Base-by-base conservation (phyloP, 2,888 invertebrate species). In the Drosophila conformis region DNA sequence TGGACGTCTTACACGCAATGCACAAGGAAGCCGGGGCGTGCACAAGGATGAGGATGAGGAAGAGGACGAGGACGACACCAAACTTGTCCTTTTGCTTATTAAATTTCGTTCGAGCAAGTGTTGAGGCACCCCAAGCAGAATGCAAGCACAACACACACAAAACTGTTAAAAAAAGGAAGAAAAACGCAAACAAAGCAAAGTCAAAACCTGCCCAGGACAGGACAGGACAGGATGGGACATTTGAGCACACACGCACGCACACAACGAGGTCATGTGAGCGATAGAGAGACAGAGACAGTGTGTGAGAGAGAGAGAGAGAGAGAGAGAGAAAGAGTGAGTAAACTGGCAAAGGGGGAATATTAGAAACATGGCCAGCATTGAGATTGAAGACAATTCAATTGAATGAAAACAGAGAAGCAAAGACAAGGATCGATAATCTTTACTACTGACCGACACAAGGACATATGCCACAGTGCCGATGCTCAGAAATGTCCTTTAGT, bases 351-450 rank as follows among this genome's bases (percentile, higher is more conserved):
- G 74, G 72, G 25, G 15, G 25, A 46, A 46, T 8, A 46, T 46
- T 46, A 15, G 46, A 46, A 8, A 46, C 46, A 25, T 25, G 46
- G 21, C 25, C 46, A 46, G 25, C 46, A 46, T 46, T 46, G 46
- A 72, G 85, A 89, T 85, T 80, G 83, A 87, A 87, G 87, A 87
- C 89, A 89, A 89, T 87, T 87, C 89, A 87, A 89, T 87, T 87
- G 89, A 87, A 87, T 83, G 21, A 21, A 31, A 51, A 31, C 2
- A 21, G 8, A 18, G 27, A 18, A 13, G 5, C 18, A 80, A 65
- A n/a, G 61, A 59, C 67, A 76, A 61, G 65, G 80, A 87, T 89
- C 87, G 87, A 87, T 87, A 89, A 87, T 87, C 87, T 81, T 83
- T 69, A 78, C 66, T 83, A 77, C 75, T 89, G 89, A 87, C 89